Percentiles rank a stretch among this genome's conserved stretches.
These are phyloP conservation scores for Pseudomyrmex dendroicus DNA, from an alignment of 1,140 invertebrate genomes.

Conservation along the genomic window DNA sequence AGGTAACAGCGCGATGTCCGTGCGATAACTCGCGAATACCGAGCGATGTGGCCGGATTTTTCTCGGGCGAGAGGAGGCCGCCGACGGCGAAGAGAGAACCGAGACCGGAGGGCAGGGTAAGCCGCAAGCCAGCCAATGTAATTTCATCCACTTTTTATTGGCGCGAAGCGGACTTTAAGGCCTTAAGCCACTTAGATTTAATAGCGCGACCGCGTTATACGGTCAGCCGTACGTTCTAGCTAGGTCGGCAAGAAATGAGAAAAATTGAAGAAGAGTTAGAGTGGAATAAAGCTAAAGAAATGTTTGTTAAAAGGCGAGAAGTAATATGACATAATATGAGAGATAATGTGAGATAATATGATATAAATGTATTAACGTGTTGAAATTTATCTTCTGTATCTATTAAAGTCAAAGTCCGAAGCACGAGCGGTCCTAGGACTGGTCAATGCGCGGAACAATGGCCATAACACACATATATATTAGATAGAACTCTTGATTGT, in stretches of 20 bases:
- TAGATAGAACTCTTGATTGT: no score
- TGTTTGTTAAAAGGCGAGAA: slow-evolving; percentile 14
- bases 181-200: slow-evolving; percentile 84
- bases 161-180: slow-evolving; percentile 79
- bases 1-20: slow-evolving; percentile 30
- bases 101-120: slow-evolving; percentile 38
- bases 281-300: slow-evolving; percentile 1
- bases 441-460: no score
- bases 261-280: slow-evolving; percentile 17
- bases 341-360: not conserved
- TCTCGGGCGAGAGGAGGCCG: not conserved
- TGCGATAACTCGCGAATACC: slow-evolving; percentile 54
- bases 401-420: no score
- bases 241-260: slow-evolving; percentile 42
- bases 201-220: slow-evolving; percentile 78
- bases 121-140: slow-evolving; percentile 74
- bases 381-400: not conserved
- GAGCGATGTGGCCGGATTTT: slow-evolving; percentile 21
- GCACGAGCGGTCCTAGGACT: no score
- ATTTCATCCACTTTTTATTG: slow-evolving; percentile 83
- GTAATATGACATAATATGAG: not conserved
- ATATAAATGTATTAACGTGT: slow-evolving; percentile 6
- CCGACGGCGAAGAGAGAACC: slow-evolving; percentile 11
- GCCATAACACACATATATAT: no score
- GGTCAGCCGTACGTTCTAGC: slow-evolving; percentile 59